Evolutionary conservation across 2,888 invertebrate species (phyloP), one percentile per base, ranked within the genome.

Genomic region (Lamproptera curius): DNA sequence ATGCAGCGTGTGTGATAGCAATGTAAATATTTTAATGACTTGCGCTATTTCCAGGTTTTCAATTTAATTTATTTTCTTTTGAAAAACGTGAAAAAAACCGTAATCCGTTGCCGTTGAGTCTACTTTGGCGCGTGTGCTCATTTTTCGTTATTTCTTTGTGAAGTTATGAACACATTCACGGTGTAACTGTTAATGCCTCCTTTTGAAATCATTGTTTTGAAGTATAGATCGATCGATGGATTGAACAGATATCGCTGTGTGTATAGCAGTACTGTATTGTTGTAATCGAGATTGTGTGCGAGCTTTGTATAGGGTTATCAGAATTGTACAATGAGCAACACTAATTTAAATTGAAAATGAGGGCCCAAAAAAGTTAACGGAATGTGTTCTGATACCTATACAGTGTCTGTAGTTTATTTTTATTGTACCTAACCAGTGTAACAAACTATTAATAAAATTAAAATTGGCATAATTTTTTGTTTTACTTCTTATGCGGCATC

Each of bases 181-280:
- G 37, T 44, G 17, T 17, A 38, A 33, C 31, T 28, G 33, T 34
- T 20, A 45, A 45, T 14, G 31, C 31, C 20, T 38, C n/a, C n/a
- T 44, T 44, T 38, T n/a, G 17, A 15, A 44, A 37, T 44, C 17
- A 44, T 45, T 39, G 20, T 45, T 38, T 45, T 39, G 23, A 45
- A 20, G 38, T 31, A n/a, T 20, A 20, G 20, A 6, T 20, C 20
- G 28, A 28, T 28, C 16, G 17, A 31, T 44, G 28, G 2, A 44
- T 38, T 28, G 17, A 9, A 13, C 11, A n/a, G 28, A 28, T n/a
- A 28, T 28, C 28, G 10, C 9, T 28, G 28, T 28, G 28, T 28
- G 10, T 28, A 6, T 10, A 2, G n/a, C 2, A 28, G 10, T 28
- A 20, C 3, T 6, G 20, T 20, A 15, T 28, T 3, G 23, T 3